Conservation (phyloP, 2,113 vertebrate genomes). For the Micronycteris hirsuta region DNA sequence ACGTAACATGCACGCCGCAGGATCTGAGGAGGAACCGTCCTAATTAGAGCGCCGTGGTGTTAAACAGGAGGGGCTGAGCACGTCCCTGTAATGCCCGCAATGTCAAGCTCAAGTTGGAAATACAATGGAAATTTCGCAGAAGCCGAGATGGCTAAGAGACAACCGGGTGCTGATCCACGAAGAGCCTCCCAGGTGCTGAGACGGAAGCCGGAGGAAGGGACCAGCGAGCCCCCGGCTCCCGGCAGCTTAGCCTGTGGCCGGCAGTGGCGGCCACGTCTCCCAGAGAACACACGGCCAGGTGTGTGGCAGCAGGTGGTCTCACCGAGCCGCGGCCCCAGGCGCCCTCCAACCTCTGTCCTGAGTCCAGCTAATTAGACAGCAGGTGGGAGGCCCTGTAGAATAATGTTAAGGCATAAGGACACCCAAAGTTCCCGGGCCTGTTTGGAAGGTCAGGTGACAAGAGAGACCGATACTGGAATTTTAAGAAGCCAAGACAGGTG, state of each 20-base stretch:
- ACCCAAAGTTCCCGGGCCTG: conserved; percentile 68
- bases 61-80: conserved; percentile 52
- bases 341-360: conserved; percentile 82
- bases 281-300: conserved; percentile 82
- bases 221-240: conserved; percentile 55
- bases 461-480: conserved; percentile 64
- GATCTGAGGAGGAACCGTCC: conserved; percentile 40
- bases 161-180: conserved; percentile 50
- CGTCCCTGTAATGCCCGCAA: conserved; percentile 39
- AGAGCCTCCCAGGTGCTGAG: conserved; percentile 51
- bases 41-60: conserved; percentile 62
- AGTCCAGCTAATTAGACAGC: conserved; percentile 82
- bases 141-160: conserved; percentile 10
- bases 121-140: neutral
- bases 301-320: conserved; percentile 74
- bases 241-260: conserved; percentile 76
- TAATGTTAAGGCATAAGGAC: conserved; percentile 71
- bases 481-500: neutral
- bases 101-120: neutral
- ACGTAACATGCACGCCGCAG: neutral
- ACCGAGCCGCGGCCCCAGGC: conserved; percentile 81
- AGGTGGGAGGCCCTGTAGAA: conserved; percentile 76
- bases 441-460: conserved; percentile 69
- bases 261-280: conserved; percentile 78
- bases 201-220: conserved; percentile 51